Base-by-base conservation (phyloP, 1,140 invertebrate genomes). In the Drosophila littoralis region DNA sequence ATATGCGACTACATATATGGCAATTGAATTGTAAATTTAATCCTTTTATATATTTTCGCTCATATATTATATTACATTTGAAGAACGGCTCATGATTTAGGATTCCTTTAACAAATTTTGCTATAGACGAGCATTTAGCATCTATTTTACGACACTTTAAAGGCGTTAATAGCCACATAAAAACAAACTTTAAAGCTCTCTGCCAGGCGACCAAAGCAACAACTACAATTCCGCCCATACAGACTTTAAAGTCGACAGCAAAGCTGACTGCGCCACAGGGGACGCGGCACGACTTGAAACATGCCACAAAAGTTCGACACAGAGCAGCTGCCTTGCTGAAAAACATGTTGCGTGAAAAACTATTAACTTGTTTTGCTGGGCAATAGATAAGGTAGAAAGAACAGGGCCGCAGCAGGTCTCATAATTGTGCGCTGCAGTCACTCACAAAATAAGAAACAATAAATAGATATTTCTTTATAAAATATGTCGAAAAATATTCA, bases 341-440 rank as follows among this genome's bases (percentile, higher is more conserved):
- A 45, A 81, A 77, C 76, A 77, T 77, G 74, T 67, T 82, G 75
- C 75, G 75, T 82, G 78, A 78, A 69, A 82, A 82, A 75, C 79
- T 81, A 82, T 82, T 70, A 75, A 78, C 79, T 81, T 75, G 75
- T 78, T 82, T 75, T 32, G 7, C 8, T 33, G 22, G 22, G 15
- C 64, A 40, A 40, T 42, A 43, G 42, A 48, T 48, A 64, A 50
- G 9, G 10, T 33, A 22, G 28, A 15, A 10, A n/a, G 17, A 6
- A 10, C 12, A 10, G 59, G 7, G 12, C 12, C 12, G 36, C 10
- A 40, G 48, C 46, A 12, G 22, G 35, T 42, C 17, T 5, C 12
- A 64, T 28, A 28, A 28, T 28, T 28, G 22, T 28, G 22, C 22
- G 22, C 22, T 28, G 22, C 22, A 28, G 22, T 4, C 22, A 28